Conservation (phyloP, 1,140 invertebrate genomes). For the Apis florea region DNA sequence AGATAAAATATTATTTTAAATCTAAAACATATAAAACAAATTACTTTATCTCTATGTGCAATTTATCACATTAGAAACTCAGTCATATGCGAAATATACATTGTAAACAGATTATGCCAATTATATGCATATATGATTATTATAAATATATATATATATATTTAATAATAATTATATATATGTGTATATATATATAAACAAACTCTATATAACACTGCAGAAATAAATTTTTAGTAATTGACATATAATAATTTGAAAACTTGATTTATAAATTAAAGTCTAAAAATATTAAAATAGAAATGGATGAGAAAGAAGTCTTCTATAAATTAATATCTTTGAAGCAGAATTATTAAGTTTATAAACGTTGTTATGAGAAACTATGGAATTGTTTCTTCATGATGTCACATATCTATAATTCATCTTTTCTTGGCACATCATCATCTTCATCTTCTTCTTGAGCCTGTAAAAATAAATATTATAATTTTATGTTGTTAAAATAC, state of each 20-base stretch:
- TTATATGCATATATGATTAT: slow-evolving; percentile 14
- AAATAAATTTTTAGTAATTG: slow-evolving; percentile 46
- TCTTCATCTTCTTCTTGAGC: slow-evolving; percentile 84
- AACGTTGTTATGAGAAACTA: slow-evolving; percentile 54
- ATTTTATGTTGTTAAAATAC: slow-evolving; percentile 38
- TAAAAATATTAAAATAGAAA: neutral
- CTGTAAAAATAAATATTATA: slow-evolving; percentile 72
- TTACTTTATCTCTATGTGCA: slow-evolving; percentile 26
- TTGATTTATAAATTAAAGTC: slow-evolving; percentile 37
- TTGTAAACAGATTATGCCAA: neutral
- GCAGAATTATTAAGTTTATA: slow-evolving; percentile 51
- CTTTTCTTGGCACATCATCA: slow-evolving; percentile 84
- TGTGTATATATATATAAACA: slow-evolving; percentile 1
- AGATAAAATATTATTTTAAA: slow-evolving; percentile 16
- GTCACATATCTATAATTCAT: slow-evolving; percentile 83
- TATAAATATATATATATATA: neutral
- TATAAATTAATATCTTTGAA: slow-evolving; percentile 58
- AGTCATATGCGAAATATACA: neutral
- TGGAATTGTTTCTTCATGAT: slow-evolving; percentile 55
- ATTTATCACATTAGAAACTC: slow-evolving; percentile 22
- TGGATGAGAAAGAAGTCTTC: slow-evolving; percentile 47
- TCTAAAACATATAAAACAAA: slow-evolving; percentile 35
- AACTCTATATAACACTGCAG: slow-evolving; percentile 40
- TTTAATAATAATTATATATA: too few species aligned
- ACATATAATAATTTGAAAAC: slow-evolving; percentile 48